Percentiles rank a stretch among this genome's conserved stretches.
These are phyloP conservation scores for Polylopha cassiicola DNA, from an alignment of 2,888 invertebrate species.

Conservation along the genomic window DNA sequence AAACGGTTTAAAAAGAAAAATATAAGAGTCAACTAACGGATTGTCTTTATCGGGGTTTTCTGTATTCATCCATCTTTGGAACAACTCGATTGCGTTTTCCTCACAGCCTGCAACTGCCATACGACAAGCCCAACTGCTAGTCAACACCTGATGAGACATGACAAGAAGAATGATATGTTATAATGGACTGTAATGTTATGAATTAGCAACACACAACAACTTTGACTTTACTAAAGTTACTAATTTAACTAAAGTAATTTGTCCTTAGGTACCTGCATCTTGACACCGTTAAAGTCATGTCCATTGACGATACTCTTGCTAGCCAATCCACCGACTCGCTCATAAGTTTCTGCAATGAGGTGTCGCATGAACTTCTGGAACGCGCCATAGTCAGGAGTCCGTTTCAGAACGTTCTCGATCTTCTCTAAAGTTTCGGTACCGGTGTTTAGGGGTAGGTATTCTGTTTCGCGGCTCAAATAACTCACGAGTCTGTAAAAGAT, in stretches of 20 bases:
- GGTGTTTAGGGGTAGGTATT: constrained; percentile 80
- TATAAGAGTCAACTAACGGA: constrained; percentile 66
- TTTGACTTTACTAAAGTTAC: too few species aligned
- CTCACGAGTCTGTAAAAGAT: constrained; percentile 58
- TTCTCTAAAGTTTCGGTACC: constrained; percentile 79
- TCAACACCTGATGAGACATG: constrained; percentile 50
- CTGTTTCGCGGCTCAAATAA: constrained; percentile 76
- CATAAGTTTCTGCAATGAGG: constrained; percentile 80
- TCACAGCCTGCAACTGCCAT: constrained; percentile 80
- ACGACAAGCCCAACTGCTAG: constrained; percentile 79
- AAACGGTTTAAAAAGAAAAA: constrained; percentile 8
- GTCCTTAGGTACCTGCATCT: constrained; percentile 79
- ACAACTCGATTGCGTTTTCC: constrained; percentile 77
- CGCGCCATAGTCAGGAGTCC: constrained; percentile 78
- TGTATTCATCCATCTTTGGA: constrained; percentile 77
- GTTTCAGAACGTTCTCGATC: constrained; percentile 78
- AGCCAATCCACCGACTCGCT: constrained; percentile 75
- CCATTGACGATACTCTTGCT: constrained; percentile 61
- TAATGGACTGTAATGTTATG: background rate
- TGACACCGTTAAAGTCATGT: constrained; percentile 76
- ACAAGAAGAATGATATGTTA: background rate
- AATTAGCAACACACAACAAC: too few species aligned
- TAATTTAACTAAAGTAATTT: too few species aligned
- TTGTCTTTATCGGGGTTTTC: constrained; percentile 76
- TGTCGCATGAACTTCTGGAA: constrained; percentile 82